Percentiles rank a stretch among this genome's conserved stretches.
These are phyloP conservation scores for Netelia melanura DNA, from an alignment of 2,888 invertebrate genomes.

Conservation along the genomic window DNA sequence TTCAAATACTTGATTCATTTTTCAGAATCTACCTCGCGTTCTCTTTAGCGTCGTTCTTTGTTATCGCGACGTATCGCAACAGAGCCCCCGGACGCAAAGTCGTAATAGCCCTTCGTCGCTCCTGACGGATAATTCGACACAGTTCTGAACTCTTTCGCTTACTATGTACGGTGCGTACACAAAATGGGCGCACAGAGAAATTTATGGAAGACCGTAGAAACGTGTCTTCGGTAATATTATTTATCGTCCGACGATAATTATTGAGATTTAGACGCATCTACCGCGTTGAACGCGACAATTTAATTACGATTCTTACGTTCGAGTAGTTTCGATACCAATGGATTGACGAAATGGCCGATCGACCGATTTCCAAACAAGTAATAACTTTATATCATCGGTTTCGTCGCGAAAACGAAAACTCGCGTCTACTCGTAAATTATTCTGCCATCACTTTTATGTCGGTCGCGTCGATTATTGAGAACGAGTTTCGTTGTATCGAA, in stretches of 20 bases:
- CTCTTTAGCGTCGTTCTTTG: slow-evolving; percentile 20
- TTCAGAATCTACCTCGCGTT: no score
- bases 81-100: slow-evolving; percentile 24
- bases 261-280: background rate
- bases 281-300: no score
- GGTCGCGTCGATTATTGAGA: slow-evolving; percentile 4
- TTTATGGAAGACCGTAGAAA: background rate
- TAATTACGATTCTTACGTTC: no score
- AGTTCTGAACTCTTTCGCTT: background rate
- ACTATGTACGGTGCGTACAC: slow-evolving; percentile 5
- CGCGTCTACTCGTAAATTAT: background rate
- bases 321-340: no score
- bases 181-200: background rate
- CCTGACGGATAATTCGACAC: slow-evolving; percentile 43
- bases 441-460: no score
- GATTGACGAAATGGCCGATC: background rate
- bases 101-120: slow-evolving; percentile 12
- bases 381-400: background rate
- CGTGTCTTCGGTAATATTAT: background rate
- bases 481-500: background rate
- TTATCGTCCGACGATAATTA: background rate
- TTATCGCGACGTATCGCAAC: slow-evolving; percentile 47
- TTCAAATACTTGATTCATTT: no score
- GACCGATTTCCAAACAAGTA: background rate
- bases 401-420: background rate